Evolutionary conservation across 2,113 vertebrate genomes (phyloP), one percentile per base, ranked within the genome.

Genomic region (Gymnarchus niloticus): DNA sequence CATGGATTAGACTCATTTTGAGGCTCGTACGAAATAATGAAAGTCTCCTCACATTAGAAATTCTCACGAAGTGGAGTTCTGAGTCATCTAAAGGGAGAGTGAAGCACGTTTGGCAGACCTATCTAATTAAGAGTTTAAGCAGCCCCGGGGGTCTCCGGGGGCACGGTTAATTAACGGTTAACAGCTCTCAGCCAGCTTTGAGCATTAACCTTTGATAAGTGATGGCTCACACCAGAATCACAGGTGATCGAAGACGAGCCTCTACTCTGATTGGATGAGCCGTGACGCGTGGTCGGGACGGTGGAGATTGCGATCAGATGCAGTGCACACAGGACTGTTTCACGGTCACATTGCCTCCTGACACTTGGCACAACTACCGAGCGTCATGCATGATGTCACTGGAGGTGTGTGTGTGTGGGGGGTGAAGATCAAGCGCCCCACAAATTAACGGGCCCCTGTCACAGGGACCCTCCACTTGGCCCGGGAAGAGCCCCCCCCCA

Each of bases 401-500:
- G 4, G 28, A 52, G 51, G n/a, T 56, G 25, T 37, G 0, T 3
- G 8, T 21, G 21, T 6, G 49, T 25, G 49, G 41, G 51, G 52
- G 49, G 81, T 52, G 65, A 9, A 48, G 37, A 19, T 44, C 37
- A 46, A 41, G 56, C 33, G 28, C 73, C 17, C 77, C 19, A 6
- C 77, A 41, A 48, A n/a, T n/a, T n/a, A n/a, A n/a, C n/a, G n/a
- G n/a, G n/a, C n/a, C n/a, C n/a, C n/a, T n/a, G n/a, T n/a, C n/a
- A n/a, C n/a, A n/a, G n/a, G n/a, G n/a, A n/a, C n/a, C 86, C 86
- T 56, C 87, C 86, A 46, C 87, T 87, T 69, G 69, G 6, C 52
- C 48, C 83, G 73, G 54, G 81, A 59, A 52, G 28, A 65, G 25
- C 61, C 87, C 90, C 54, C 89, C 91, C 88, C 89, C 46, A 52